Percentiles rank a stretch among this genome's conserved stretches.
phyloP scores from a whole-genome alignment of 2,113 vertebrate genomes.

The Chunga burmeisteri region DNA sequence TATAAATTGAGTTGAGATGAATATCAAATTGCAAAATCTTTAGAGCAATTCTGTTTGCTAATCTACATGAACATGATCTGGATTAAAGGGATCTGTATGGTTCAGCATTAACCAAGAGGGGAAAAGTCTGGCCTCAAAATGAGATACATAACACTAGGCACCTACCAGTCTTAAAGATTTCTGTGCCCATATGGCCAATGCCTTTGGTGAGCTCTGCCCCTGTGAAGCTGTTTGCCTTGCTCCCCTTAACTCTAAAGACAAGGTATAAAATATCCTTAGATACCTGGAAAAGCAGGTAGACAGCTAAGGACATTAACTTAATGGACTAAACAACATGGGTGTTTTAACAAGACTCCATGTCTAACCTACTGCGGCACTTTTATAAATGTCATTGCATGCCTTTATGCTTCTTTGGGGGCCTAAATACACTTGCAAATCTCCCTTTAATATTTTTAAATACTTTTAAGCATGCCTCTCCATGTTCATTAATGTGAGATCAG shows the following conservation, averaged over 20 bases:
- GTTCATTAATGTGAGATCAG: slow-evolving; percentile 35
- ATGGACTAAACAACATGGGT: not conserved
- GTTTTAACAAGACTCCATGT: not conserved
- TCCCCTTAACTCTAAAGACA: not conserved
- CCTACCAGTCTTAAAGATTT: not conserved
- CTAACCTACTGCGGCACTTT: not conserved
- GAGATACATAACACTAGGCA: not conserved
- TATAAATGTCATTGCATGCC: not conserved
- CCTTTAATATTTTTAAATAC: slow-evolving; percentile 33
- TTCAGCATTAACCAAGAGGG: slow-evolving; percentile 19
- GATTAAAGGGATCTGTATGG: slow-evolving; percentile 55
- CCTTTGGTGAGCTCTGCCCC: not conserved
- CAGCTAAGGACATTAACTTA: not conserved
- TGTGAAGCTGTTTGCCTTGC: not conserved
- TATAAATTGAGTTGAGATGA: slow-evolving; percentile 59
- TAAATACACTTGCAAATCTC: slow-evolving; percentile 31
- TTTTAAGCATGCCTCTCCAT: slow-evolving; percentile 30
- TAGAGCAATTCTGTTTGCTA: slow-evolving; percentile 24
- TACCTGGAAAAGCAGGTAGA: not conserved
- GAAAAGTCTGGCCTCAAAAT: not conserved
- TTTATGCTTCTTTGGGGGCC: not conserved
- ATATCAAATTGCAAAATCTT: slow-evolving; percentile 52
- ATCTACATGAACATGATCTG: slow-evolving; percentile 27
- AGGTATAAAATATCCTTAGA: not conserved
- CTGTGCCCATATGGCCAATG: not conserved